Conservation (phyloP, 1,140 invertebrate genomes). For the Melitaea cinxia region DNA sequence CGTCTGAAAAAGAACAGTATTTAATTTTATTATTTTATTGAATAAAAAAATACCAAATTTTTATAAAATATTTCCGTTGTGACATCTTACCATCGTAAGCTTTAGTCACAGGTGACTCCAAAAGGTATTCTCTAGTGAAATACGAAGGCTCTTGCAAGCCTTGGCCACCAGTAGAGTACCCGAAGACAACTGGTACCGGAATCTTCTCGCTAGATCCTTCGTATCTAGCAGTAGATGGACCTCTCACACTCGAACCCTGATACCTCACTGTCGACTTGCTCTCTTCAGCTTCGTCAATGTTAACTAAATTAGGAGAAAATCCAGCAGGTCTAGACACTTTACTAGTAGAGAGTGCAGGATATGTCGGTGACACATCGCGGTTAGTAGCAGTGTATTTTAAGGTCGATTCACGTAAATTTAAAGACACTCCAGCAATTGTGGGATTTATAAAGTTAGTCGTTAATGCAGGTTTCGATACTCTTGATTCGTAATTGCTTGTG, state of each 20-base stretch:
- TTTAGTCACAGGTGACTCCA: conserved; percentile 72
- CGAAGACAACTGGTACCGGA: conserved; percentile 55
- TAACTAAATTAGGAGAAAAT: conserved; percentile 43
- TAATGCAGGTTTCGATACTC: conserved; percentile 33
- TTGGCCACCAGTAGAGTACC: conserved; percentile 56
- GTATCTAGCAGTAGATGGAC: conserved; percentile 55
- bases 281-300: conserved; percentile 32
- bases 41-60: no score
- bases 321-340: conserved; percentile 43
- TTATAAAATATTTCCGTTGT: no score
- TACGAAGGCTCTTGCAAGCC: conserved; percentile 61
- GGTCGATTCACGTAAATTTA: conserved; percentile 27
- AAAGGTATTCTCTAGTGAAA: conserved; percentile 76
- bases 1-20: conserved; percentile 52
- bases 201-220: conserved; percentile 54
- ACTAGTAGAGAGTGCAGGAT: conserved; percentile 30
- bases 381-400: conserved; percentile 27
- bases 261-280: conserved; percentile 38
- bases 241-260: conserved; percentile 30
- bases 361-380: conserved; percentile 28
- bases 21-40: background rate
- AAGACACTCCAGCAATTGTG: conserved; percentile 21
- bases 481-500: conserved; percentile 30
- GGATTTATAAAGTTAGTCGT: conserved; percentile 31
- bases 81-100: conserved; percentile 74